Conservation (phyloP, 2,113 vertebrate genomes). For the Lagopus leucura region DNA sequence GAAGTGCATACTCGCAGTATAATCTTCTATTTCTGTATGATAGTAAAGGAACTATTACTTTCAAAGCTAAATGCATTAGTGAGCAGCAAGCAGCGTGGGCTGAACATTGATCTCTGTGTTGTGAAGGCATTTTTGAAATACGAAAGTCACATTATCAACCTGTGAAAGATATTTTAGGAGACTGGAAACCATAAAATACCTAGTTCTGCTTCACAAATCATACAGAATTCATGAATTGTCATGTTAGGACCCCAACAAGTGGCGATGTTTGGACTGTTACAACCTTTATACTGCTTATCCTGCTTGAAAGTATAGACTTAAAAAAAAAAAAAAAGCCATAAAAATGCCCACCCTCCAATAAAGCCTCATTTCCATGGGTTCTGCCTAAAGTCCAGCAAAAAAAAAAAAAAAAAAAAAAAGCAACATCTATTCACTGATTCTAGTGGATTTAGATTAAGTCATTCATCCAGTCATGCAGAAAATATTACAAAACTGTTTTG, state of each 20-base stretch:
- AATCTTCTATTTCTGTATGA: neutral
- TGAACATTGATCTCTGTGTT: neutral
- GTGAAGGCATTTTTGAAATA: neutral
- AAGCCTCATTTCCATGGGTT: neutral
- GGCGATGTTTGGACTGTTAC: neutral
- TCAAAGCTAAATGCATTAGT: neutral
- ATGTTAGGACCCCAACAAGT: neutral
- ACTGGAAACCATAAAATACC: neutral
- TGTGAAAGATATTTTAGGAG: neutral
- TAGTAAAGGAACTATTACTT: neutral
- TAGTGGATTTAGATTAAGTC: neutral
- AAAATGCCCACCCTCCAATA: neutral
- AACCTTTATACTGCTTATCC: neutral
- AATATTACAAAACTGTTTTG: neutral
- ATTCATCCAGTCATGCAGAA: neutral
- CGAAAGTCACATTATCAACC: neutral
- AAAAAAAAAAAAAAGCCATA: too few relatives aligned
- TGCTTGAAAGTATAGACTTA: neutral
- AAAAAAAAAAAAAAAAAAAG: neutral
- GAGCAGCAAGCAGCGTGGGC: neutral
- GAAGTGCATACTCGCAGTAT: neutral
- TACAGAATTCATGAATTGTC: neutral
- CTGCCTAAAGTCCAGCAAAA: neutral
- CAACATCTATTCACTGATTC: neutral
- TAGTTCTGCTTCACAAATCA: neutral